phyloP scores from a whole-genome alignment of 2,888 invertebrate species.

The Hypomecis punctinalis region DNA sequence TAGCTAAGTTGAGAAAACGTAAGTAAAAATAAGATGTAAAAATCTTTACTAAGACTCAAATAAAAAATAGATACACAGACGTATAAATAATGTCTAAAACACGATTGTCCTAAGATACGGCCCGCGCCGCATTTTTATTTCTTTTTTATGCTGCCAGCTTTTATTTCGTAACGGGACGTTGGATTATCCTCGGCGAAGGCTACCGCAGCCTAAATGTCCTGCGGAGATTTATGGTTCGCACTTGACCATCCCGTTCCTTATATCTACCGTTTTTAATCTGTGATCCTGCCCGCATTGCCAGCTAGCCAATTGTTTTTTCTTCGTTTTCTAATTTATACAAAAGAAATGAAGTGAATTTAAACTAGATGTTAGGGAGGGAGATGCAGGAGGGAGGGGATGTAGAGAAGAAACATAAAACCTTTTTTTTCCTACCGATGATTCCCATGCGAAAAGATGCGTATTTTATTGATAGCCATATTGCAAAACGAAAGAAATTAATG shows the following conservation, averaged over 20 bases:
- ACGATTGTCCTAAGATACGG: neutral
- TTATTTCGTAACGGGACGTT: constrained; percentile 37
- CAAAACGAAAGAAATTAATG: no score
- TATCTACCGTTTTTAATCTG: neutral
- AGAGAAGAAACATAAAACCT: no score
- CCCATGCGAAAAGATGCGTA: no score
- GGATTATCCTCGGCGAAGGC: constrained; percentile 24
- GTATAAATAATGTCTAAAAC: neutral
- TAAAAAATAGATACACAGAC: neutral
- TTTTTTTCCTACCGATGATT: no score
- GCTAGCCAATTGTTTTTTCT: neutral
- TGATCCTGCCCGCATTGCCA: neutral
- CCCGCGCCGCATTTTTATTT: constrained; percentile 7
- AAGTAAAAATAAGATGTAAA: neutral
- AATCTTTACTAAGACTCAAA: neutral
- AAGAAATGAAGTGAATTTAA: neutral
- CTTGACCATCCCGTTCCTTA: constrained; percentile 27
- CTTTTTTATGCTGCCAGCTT: constrained; percentile 23
- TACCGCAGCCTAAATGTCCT: constrained; percentile 37
- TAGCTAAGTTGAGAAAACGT: no score
- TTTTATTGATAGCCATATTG: no score
- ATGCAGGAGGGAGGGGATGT: no score
- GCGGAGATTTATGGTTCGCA: constrained; percentile 43
- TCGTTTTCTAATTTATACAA: neutral
- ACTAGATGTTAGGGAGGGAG: no score